Evolutionary conservation across 2,113 vertebrate species (phyloP), one percentile per base, ranked within the genome.

Genomic region (Archocentrus centrarchus): DNA sequence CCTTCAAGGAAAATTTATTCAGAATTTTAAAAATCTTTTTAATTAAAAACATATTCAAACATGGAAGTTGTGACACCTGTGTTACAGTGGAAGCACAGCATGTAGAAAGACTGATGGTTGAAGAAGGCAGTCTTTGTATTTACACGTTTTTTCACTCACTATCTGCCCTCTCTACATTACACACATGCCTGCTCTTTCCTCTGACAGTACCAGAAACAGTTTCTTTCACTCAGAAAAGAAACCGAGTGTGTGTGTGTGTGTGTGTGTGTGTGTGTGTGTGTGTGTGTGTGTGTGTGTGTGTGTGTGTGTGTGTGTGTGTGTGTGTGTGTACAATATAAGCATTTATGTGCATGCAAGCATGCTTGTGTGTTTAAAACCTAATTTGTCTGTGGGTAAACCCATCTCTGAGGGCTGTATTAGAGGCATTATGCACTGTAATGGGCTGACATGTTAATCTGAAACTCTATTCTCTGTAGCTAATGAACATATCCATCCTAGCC

Each of bases 371-470:
- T 86, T 79, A 89, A 91, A 87, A 90, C 73, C 89, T 92, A 82
- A 94, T 94, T 93, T 95, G 92, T 92, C 77, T 85, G 75, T 44
- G 47, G 83, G 91, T 75, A 82, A 86, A 68, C 81, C 88, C 82
- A 85, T 93, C 91, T 93, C 91, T 83, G 76, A 89, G 86, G 92
- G 92, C 86, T 91, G 89, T 79, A 93, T 92, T 93, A 93, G 87
- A 80, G 32, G 92, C 91, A 90, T 93, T 94, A 90, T 92, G 81
- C 84, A 75, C 86, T 53, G 84, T 94, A 93, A 94, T 92, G 86
- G 92, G 88, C 83, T 93, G 91, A 93, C 94, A 93, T 93, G 91
- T 95, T 94, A 91, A 95, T 95, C 92, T 93, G 81, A 88, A 91
- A 92, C 88, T 89, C 90, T 90, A 87, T 93, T 94, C 93, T 93